Evolutionary conservation across 1,140 invertebrate species (phyloP).

Genomic region (Scaptomyza montana): DNA sequence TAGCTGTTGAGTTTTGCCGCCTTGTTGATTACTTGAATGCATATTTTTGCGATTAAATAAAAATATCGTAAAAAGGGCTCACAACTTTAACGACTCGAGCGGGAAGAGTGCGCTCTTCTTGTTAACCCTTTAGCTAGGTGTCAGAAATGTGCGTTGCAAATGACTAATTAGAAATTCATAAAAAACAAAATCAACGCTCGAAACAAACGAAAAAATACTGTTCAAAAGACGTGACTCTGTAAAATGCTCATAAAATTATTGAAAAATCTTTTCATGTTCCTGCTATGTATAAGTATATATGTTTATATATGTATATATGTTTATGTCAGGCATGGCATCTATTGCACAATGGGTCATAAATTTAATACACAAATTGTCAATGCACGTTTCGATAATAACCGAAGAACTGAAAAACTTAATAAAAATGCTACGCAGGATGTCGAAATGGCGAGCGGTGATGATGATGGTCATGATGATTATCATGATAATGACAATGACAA

Average conservation of each 20-base stretch:
- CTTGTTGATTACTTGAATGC: conserved; percentile 50
- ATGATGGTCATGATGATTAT: conserved; percentile 38
- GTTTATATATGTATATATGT: conserved; percentile 8
- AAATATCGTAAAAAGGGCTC: conserved; percentile 72
- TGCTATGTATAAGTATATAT: conserved; percentile 1
- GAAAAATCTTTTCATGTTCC: conserved; percentile 45
- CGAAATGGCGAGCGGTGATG: conserved; percentile 38
- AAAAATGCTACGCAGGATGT: conserved; percentile 54
- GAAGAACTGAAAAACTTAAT: conserved; percentile 28
- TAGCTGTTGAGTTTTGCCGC: neutral
- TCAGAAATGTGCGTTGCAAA: conserved; percentile 72
- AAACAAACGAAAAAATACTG: neutral
- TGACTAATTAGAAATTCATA: conserved; percentile 77
- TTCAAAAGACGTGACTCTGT: conserved; percentile 58
- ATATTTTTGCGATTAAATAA: conserved; percentile 74
- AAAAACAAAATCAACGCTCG: conserved; percentile 28
- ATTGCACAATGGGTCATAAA: conserved; percentile 63
- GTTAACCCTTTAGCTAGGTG: conserved; percentile 64
- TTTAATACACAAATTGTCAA: conserved; percentile 58
- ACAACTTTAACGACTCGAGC: conserved; percentile 50
- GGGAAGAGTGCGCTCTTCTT: neutral
- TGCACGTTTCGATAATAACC: conserved; percentile 68
- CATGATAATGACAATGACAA: conserved; percentile 31
- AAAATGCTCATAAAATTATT: conserved; percentile 73
- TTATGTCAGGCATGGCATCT: conserved; percentile 27